These are phyloP conservation scores for Sisyra nigra DNA, from an alignment of 2,888 invertebrate genomes.

Conservation along the genomic window DNA sequence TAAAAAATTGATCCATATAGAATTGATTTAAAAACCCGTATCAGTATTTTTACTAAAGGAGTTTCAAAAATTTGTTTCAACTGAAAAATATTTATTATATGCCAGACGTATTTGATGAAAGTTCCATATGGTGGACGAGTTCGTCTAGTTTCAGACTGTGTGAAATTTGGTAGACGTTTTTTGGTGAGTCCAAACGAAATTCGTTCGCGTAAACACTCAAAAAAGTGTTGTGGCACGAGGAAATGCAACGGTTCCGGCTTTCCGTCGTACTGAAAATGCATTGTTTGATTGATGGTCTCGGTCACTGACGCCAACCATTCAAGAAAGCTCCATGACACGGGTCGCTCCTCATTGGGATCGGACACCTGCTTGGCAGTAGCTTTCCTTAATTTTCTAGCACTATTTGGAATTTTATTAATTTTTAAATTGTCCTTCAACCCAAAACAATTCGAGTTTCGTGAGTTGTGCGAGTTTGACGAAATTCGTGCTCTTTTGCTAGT, in stretches of 20 bases:
- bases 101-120: conserved; percentile 54
- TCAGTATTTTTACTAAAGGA: conserved; percentile 29
- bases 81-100: conserved; percentile 50
- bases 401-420: neutral
- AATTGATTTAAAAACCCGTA: neutral
- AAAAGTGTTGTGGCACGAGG: conserved; percentile 52
- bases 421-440: too few relatives aligned
- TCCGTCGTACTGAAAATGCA: conserved; percentile 52
- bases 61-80: conserved; percentile 61
- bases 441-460: too few relatives aligned
- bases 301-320: conserved; percentile 63
- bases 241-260: conserved; percentile 50
- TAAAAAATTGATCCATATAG: conserved; percentile 20
- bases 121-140: conserved; percentile 46
- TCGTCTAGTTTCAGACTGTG: conserved; percentile 37
- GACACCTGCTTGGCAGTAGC: neutral
- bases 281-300: conserved; percentile 57
- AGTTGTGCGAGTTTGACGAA: too few relatives aligned
- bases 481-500: neutral
- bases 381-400: neutral
- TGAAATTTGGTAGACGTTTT: conserved; percentile 46
- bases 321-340: conserved; percentile 33
- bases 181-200: conserved; percentile 46
- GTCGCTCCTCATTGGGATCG: conserved; percentile 19
- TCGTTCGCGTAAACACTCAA: conserved; percentile 52